Percentiles rank a stretch among this genome's conserved stretches.
Conservation (phyloP, 2,113 vertebrate species). For the Noctilio leporinus region DNA sequence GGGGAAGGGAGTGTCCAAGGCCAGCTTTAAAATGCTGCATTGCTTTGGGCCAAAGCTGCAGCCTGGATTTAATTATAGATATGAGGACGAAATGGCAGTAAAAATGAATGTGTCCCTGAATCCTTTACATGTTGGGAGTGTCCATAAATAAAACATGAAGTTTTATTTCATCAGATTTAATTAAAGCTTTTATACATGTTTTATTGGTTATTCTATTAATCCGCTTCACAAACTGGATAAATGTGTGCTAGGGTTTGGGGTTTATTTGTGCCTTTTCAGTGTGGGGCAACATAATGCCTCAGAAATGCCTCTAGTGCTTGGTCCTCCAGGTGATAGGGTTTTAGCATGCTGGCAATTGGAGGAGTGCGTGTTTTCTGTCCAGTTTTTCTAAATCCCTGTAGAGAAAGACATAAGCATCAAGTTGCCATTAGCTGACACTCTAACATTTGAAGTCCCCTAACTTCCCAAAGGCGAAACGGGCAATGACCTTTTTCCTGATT, state of each 20-base stretch:
- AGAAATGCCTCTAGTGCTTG: conserved; percentile 4
- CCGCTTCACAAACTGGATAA: conserved; percentile 60
- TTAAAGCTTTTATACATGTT: conserved; percentile 75
- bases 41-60: conserved; percentile 61
- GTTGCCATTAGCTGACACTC: background rate
- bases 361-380: background rate
- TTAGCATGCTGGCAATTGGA: background rate
- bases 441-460: background rate
- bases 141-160: conserved; percentile 77
- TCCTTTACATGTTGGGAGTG: conserved; percentile 73
- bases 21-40: conserved; percentile 65
- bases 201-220: conserved; percentile 69
- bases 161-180: conserved; percentile 72
- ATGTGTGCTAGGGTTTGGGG: conserved; percentile 37
- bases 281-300: background rate
- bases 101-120: conserved; percentile 63
- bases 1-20: conserved; percentile 20
- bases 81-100: conserved; percentile 64
- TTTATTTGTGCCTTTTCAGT: conserved; percentile 40
- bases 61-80: conserved; percentile 76
- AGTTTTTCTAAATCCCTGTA: background rate
- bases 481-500: background rate
- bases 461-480: background rate
- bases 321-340: background rate
- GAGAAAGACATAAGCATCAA: background rate